Base-by-base conservation (phyloP, 1,140 invertebrate genomes). In the Hycleus cichorii region DNA sequence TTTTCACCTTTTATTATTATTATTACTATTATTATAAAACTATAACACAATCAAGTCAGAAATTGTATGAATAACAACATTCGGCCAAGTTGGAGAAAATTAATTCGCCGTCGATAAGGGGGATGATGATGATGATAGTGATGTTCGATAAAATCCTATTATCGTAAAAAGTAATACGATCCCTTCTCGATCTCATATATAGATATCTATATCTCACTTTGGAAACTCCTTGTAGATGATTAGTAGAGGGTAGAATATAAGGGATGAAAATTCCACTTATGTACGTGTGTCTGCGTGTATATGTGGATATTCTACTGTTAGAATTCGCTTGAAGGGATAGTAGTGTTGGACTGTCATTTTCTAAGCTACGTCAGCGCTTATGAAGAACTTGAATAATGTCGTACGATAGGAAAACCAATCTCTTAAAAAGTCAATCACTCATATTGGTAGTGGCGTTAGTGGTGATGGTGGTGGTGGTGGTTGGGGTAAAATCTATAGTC, bases 371-470 rank as follows among this genome's bases (percentile, higher is more conserved):
- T 64, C 63, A 64, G 63, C 63, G 50, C 52, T 62, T 64, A 59
- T 64, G 58, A 59, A 64, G 51, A 49, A 64, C 39, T 32, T 48
- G 52, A 62, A 59, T 56, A 61, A 60, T 59, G 58, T 32, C 32
- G 40, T 55, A 44, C 53, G 57, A 49, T 50, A 50, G 57, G 62
- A 64, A 64, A 64, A 64, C 50, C 63, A 64, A 64, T 64, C 63
- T 64, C 59, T 64, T 62, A 62, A 62, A 59, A 60, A 64, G 63
- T 61, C 60, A 61, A 64, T 64, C 58, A 61, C 57, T 64, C 60
- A 64, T 58, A 54, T 62, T 47, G 47, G 44, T 18, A 18, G 18
- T 18, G 18, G 18, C 18, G 18, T 18, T 32, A 7, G 32, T 32
- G 32, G 32, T 32, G 32, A 2, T 32, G 32, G 32, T 32, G 27